Evolutionary conservation across 2,888 invertebrate genomes (phyloP).

Genomic region (Diarsia dahlii): DNA sequence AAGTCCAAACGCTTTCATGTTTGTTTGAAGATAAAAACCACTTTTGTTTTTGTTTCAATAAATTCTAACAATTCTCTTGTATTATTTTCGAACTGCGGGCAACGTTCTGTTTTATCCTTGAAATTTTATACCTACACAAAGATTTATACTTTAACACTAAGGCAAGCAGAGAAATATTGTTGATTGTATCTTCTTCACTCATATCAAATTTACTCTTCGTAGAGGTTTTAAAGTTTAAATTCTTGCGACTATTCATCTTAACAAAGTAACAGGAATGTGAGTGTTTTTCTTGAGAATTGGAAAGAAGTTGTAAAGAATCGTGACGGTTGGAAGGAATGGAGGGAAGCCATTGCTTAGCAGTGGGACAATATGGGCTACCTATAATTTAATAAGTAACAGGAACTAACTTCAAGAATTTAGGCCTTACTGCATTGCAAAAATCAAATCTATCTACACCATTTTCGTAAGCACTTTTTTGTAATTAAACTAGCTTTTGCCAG

Average conservation of each 20-base stretch:
- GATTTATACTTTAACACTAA: background rate
- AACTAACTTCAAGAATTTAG: background rate
- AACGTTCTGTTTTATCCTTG: background rate
- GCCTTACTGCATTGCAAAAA: background rate
- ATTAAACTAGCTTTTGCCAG: no score
- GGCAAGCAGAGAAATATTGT: background rate
- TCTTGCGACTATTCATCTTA: background rate
- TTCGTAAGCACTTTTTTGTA: no score
- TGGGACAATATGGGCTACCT: no score
- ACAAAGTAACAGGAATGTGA: no score
- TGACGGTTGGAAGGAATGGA: no score
- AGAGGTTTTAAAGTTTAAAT: background rate
- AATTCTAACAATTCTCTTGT: background rate
- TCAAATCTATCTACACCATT: background rate
- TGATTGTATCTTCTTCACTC: background rate
- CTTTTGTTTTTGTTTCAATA: background rate
- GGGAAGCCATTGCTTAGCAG: no score
- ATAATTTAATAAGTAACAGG: background rate
- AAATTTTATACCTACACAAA: background rate
- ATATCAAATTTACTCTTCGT: background rate
- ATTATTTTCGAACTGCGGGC: background rate
- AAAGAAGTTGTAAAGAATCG: no score
- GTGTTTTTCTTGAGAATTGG: no score
- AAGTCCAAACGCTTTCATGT: constrained; percentile 7
- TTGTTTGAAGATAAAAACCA: background rate